phyloP scores from a whole-genome alignment of 2,888 invertebrate species.

The Neria commutata region DNA sequence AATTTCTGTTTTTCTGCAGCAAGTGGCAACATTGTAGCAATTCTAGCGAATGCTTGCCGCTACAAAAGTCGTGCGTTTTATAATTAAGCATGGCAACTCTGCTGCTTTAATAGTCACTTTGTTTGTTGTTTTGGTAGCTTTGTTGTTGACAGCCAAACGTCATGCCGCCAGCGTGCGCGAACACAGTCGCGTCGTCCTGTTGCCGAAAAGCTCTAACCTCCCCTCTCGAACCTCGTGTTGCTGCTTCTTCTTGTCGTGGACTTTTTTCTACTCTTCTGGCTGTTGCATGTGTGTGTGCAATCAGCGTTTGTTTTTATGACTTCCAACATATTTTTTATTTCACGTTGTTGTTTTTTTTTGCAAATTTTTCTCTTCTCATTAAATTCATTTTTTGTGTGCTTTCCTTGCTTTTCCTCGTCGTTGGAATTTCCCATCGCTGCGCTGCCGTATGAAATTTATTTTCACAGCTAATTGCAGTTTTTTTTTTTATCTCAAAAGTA shows the following conservation, averaged over 20 bases:
- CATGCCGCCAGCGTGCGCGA: background rate
- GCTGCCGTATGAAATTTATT: constrained; percentile 18
- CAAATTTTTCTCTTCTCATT: constrained; percentile 1
- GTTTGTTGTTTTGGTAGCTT: background rate
- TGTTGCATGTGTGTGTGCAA: constrained; percentile 6
- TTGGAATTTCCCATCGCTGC: constrained; percentile 6
- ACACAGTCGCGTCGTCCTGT: background rate
- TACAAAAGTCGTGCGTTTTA: too few relatives aligned
- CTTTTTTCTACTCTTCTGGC: background rate
- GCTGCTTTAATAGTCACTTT: constrained; percentile 7
- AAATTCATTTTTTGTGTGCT: constrained; percentile 32
- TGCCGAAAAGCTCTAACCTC: background rate
- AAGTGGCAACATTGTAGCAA: too few relatives aligned
- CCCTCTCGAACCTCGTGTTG: constrained; percentile 20
- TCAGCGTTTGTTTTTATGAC: constrained; percentile 17
- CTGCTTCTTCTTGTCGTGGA: constrained; percentile 1
- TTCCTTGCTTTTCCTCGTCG: constrained; percentile 15
- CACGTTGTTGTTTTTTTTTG: constrained; percentile 33
- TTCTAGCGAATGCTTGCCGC: too few relatives aligned
- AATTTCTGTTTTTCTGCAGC: too few relatives aligned
- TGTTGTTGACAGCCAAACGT: background rate
- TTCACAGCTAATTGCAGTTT: constrained; percentile 51
- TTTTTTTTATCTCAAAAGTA: constrained; percentile 40
- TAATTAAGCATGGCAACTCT: too few relatives aligned
- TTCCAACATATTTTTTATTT: constrained; percentile 4